These are phyloP conservation scores for Glossosoma conforme DNA, from an alignment of 1,140 invertebrate genomes.

Conservation along the genomic window DNA sequence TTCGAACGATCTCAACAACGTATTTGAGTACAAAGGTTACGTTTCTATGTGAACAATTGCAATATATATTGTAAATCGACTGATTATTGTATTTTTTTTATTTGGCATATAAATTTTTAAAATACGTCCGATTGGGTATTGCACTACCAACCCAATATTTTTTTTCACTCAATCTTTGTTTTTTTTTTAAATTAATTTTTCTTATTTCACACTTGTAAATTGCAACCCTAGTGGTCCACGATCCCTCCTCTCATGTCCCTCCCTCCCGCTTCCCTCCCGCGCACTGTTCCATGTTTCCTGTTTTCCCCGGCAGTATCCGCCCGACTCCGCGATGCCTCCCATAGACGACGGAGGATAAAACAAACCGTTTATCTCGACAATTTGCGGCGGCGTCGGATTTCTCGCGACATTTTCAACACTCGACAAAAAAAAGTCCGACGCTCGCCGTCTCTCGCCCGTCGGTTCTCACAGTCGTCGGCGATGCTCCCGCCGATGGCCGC, in stretches of 20 bases:
- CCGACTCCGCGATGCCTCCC: slow-evolving; percentile 26
- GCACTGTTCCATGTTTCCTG: slow-evolving; percentile 45
- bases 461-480: not conserved
- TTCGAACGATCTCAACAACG: no score
- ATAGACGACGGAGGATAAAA: slow-evolving; percentile 29
- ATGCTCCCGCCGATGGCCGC: not conserved
- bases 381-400: not conserved
- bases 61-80: no score
- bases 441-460: not conserved
- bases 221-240: no score
- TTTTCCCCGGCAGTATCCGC: slow-evolving; percentile 29
- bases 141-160: no score
- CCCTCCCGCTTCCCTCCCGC: slow-evolving; percentile 41
- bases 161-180: no score
- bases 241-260: slow-evolving; percentile 30
- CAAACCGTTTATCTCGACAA: not conserved
- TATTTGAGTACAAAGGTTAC: no score
- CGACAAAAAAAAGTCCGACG: not conserved
- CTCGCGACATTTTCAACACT: not conserved
- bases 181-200: no score
- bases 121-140: no score
- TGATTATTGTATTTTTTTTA: no score
- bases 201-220: no score
- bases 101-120: no score
- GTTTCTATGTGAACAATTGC: no score